Conservation (phyloP, 2,113 vertebrate species). For the Myotis davidii region DNA sequence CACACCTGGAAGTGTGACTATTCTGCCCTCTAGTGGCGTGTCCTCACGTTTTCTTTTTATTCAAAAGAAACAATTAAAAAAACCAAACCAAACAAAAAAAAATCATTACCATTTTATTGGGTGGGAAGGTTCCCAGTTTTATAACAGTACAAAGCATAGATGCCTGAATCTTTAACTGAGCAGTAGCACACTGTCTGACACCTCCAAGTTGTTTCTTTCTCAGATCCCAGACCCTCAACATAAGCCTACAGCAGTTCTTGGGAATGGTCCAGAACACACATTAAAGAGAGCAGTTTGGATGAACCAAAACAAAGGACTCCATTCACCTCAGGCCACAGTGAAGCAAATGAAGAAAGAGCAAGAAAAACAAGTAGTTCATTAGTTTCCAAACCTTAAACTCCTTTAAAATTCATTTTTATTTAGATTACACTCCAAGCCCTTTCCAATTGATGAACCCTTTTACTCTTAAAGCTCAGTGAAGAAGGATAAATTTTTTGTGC, state of each 20-base stretch:
- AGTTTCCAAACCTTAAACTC: not conserved
- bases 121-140: constrained; percentile 44
- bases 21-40: constrained; percentile 52
- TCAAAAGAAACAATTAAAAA: constrained; percentile 17
- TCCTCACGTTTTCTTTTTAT: constrained; percentile 19
- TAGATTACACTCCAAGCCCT: constrained; percentile 42
- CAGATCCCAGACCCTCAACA: not conserved
- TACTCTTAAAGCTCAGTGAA: not conserved
- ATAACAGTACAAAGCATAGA: constrained; percentile 14
- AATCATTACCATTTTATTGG: constrained; percentile 38
- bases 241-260: constrained; percentile 39
- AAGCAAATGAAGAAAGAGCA: constrained; percentile 45
- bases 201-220: constrained; percentile 42
- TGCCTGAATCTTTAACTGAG: not conserved
- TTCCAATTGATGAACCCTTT: not conserved
- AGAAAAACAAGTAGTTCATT: constrained; percentile 17
- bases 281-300: constrained; percentile 44
- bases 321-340: constrained; percentile 45
- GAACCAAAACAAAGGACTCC: constrained; percentile 54
- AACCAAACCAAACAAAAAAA: not conserved
- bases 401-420: constrained; percentile 56
- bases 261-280: constrained; percentile 59
- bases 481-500: not conserved
- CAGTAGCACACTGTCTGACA: constrained; percentile 47
- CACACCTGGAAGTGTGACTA: constrained; percentile 35